Evolutionary conservation across 2,888 invertebrate species (phyloP), one percentile per base, ranked within the genome.

Genomic region (Anorthoa munda): DNA sequence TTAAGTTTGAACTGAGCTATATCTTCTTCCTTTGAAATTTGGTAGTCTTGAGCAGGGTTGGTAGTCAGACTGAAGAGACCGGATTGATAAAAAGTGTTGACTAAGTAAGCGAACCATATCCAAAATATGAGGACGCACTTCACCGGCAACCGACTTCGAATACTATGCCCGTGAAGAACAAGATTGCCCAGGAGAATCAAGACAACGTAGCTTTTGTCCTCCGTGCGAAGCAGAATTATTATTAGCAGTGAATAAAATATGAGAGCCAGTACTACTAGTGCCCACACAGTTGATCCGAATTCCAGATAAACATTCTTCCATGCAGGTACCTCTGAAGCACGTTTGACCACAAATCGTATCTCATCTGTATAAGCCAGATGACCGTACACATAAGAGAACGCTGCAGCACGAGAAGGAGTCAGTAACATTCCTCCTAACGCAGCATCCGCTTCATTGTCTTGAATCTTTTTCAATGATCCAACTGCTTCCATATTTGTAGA

Each of bases 41-140:
- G 89, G 61, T 77, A 83, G 60, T 78, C 83, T 26, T 59, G 21
- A 45, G 72, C 72, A 1, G 89, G 89, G 45, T 85, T 88, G 3
- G 85, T 87, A 17, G 87, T 89, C 7, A 89, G 76, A 75, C 90
- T 90, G 50, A 89, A 79, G 15, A 91, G 78, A 61, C 74, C 83
- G 0, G 88, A 87, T 61, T 87, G 88, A 56, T 89, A 89, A 64
- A 86, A 89, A 46, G 84, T 79, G 66, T 88, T 88, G 2, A 88
- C 67, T 11, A 89, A 72, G 59, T 83, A 90, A 2, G 92, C 88
- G 51, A 92, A 93, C 85, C 90, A 86, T 3, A 93, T 77, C 94
- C 94, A 94, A n/a, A 86, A 69, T 23, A 92, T 86, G 7, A 93
- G 77, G 0, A 87, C 63, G 11, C 55, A 76, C 31, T 81, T 85